A percentile compares a stretch with the other conserved stretches of the same genome.
These are phyloP conservation scores for Tragopan temminckii DNA, from an alignment of 2,797 vertebrate species.

Conservation along the genomic window DNA sequence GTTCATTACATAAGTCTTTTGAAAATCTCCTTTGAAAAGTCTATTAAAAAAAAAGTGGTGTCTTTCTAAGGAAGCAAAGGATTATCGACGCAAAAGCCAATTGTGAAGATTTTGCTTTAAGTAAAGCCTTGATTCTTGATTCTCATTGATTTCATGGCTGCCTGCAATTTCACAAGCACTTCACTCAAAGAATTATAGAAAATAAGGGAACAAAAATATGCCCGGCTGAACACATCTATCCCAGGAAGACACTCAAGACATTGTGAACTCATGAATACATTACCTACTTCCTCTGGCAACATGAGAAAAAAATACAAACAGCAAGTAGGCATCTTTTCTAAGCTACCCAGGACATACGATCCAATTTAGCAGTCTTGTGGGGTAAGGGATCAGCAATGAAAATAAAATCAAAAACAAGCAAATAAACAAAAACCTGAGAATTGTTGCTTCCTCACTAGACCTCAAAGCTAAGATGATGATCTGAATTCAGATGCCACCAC, in stretches of 20 bases:
- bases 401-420: too few relatives aligned
- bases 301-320: neutral
- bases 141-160: neutral
- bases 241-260: neutral
- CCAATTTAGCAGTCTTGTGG: neutral
- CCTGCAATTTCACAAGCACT: neutral
- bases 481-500: neutral
- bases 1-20: neutral
- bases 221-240: neutral
- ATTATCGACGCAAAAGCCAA: neutral
- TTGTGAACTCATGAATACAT: neutral
- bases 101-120: neutral
- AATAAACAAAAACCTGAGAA: neutral
- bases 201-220: neutral
- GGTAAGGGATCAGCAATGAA: neutral
- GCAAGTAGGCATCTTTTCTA: neutral
- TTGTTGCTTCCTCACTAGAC: neutral
- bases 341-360: neutral
- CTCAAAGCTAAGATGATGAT: neutral
- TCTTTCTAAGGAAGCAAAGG: neutral
- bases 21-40: neutral
- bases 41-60: neutral
- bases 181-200: neutral
- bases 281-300: neutral
- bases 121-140: neutral